Evolutionary conservation across 1,140 invertebrate genomes (phyloP), one percentile per base, ranked within the genome.

Genomic region (Lucilia sericata): DNA sequence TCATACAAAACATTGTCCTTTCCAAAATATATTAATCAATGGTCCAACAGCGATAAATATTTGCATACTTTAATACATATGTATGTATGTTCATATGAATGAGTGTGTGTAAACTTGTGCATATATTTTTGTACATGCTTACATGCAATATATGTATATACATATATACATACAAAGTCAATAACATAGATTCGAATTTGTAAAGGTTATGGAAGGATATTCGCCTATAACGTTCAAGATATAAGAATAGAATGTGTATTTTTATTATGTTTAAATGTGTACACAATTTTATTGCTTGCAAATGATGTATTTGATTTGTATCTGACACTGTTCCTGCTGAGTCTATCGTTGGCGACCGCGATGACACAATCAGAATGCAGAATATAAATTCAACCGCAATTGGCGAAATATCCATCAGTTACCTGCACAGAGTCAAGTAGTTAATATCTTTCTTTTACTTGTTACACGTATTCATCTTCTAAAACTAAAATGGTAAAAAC

Each of bases 231-330:
- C 5, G 42, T 42, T 42, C 10, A 8, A 42, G 42, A 8, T 42
- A 42, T 42, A 42, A 7, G 42, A 42, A 10, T 42, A 42, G 10
- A 42, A 42, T 42, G 42, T 42, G 42, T 42, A 42, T 42, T 42
- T 42, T 42, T 42, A 42, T 42, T 42, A 10, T 42, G 10, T 42
- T 30, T 42, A 42, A 42, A 42, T 89, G 88, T 88, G 88, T 78
- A 74, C 70, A 30, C 55, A 78, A 55, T 78, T 84, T 75, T 76
- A 47, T 74, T 88, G 88, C 47, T 36, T 78, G 75, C 9, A 25
- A 70, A 70, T 78, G 75, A 85, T 88, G 88, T 90, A 87, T 87
- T 90, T 87, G 85, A 85, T 85, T 80, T 88, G 88, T 65, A 85
- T 85, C 21, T 87, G 88, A 88, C 87, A 88, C 84, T 74, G 10